Evolutionary conservation across 1,140 invertebrate species (phyloP), one percentile per base, ranked within the genome.

Genomic region (Atta colombica): DNA sequence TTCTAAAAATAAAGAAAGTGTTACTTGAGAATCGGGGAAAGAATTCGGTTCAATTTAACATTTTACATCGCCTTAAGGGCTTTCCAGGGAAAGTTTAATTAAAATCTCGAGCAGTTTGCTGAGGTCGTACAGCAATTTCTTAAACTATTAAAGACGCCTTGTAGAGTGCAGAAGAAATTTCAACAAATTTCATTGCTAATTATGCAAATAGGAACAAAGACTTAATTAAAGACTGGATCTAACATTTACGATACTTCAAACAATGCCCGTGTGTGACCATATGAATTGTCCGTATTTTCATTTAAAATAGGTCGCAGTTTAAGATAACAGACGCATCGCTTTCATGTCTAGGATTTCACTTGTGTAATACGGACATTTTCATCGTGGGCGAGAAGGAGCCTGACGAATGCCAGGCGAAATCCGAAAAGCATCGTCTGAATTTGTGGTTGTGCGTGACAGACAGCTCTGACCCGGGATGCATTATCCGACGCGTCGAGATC

Each of bases 401-500:
- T 28, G 31, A 81, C 75, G 69, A 86, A 86, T 78, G 85, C 77
- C 53, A 39, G 65, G 68, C 60, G 60, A 87, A 86, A 86, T 89
- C 71, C 71, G 87, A 88, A 89, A 87, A 89, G 65, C 75, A 51
- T 80, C 74, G 69, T 82, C 87, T 86, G 84, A 87, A 61, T 89
- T 65, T 72, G 77, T 72, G 77, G 77, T 77, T 80, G 63, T 77
- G 39, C 77, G 72, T 89, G 85, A 90, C 68, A 82, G 89, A 87
- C 89, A 84, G 74, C 72, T 75, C 88, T 77, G 77, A 72, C 60
- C 68, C 49, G 55, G 61, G 60, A 84, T 89, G 78, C 89, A 90
- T 90, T 90, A 90, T 90, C 77, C 89, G 72, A n/a, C 58, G 66
- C 69, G 71, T 81, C 75, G 55, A 65, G 77, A 86, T 75, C 87